These are phyloP conservation scores for Agrochola circellaris DNA, from an alignment of 2,888 invertebrate species.

Conservation along the genomic window DNA sequence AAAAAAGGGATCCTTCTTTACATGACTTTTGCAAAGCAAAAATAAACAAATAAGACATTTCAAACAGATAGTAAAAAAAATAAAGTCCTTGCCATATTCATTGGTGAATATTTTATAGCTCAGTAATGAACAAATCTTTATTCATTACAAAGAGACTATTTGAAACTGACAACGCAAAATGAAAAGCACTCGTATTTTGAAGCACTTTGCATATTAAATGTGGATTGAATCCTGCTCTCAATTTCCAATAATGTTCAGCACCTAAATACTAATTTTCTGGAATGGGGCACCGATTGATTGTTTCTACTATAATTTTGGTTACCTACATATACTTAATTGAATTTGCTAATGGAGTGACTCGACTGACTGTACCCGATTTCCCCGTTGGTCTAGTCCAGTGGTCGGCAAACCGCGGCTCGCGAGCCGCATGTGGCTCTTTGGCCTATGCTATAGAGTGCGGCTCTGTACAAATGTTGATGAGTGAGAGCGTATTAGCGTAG, in stretches of 20 bases:
- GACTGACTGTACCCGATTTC: not conserved
- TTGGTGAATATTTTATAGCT: constrained; percentile 24
- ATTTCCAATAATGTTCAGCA: not conserved
- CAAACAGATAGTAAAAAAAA: not conserved
- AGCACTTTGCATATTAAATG: constrained; percentile 16
- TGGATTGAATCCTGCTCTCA: not conserved
- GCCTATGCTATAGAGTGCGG: no score
- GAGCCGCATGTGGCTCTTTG: no score
- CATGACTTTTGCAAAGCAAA: not conserved
- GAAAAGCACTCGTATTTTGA: constrained; percentile 21
- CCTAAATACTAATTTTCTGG: not conserved
- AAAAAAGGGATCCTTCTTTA: not conserved
- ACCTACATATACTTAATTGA: not conserved
- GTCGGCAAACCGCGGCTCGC: no score
- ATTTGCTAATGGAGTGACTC: not conserved
- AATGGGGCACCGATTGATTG: not conserved
- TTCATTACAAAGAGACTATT: constrained; percentile 40
- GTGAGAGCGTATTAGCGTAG: no score
- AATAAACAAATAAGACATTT: constrained; percentile 10
- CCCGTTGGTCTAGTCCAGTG: not conserved
- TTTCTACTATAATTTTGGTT: not conserved
- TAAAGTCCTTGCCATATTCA: constrained; percentile 16
- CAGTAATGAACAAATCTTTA: constrained; percentile 17
- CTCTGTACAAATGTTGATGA: no score
- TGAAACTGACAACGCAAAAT: constrained; percentile 12